Conservation (phyloP, 2,113 vertebrate genomes). For the Perca flavescens region DNA sequence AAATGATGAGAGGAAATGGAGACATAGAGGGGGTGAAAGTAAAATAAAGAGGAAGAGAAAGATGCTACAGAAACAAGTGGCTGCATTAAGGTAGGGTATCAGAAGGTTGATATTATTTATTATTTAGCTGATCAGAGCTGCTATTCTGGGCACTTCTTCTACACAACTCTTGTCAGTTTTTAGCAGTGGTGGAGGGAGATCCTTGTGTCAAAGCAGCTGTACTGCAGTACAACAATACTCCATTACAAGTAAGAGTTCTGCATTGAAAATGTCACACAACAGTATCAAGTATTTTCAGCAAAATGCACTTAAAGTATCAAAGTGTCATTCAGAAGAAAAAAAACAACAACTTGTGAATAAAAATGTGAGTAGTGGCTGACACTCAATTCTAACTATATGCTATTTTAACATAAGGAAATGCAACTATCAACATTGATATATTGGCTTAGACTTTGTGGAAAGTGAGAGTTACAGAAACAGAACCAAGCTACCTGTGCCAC, state of each 20-base stretch:
- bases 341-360: too few species aligned
- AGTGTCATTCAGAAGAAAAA: too few species aligned
- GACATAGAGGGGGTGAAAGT: neutral
- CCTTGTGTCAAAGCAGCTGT: neutral
- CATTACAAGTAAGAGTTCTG: too few species aligned
- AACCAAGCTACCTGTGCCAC: constrained; percentile 91
- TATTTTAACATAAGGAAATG: neutral
- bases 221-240: too few species aligned
- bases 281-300: too few species aligned
- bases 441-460: neutral
- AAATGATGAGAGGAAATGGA: constrained; percentile 24
- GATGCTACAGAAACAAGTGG: constrained; percentile 6
- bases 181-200: neutral
- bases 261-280: too few species aligned
- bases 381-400: neutral
- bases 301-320: too few species aligned
- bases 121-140: neutral
- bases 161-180: neutral
- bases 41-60: constrained; percentile 25
- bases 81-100: neutral
- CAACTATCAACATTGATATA: too few species aligned
- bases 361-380: too few species aligned
- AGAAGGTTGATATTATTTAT: neutral
- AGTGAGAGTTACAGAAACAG: neutral
- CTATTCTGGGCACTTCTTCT: neutral